phyloP scores from a whole-genome alignment of 2,888 invertebrate genomes.

The Hydrotaea cyrtoneurina region DNA sequence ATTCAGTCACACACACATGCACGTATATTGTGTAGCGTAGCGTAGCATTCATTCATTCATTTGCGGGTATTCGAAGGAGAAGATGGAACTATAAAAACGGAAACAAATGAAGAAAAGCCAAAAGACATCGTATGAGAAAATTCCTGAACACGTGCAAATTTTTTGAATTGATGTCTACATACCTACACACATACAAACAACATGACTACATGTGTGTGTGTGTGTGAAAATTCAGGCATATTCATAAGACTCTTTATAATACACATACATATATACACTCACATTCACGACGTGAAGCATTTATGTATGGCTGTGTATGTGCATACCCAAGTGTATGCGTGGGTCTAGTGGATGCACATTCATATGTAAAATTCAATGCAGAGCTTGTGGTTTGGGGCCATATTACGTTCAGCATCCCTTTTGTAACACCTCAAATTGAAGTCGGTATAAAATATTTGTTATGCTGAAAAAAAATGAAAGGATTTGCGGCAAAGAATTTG shows the following conservation, averaged over 20 bases:
- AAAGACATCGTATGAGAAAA: constrained; percentile 4
- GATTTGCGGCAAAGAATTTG: no score
- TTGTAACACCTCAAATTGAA: no score
- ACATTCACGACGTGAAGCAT: no score
- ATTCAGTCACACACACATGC: constrained; percentile 14
- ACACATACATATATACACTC: not conserved
- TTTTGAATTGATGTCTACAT: constrained; percentile 33
- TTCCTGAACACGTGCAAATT: constrained; percentile 45
- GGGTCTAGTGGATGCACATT: no score
- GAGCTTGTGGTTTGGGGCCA: no score
- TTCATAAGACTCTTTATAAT: not conserved
- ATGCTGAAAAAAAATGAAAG: no score
- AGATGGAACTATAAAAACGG: not conserved
- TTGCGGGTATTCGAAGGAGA: not conserved
- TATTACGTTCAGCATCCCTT: no score
- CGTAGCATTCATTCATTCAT: not conserved
- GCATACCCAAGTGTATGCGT: no score
- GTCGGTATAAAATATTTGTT: no score
- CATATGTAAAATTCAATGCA: no score
- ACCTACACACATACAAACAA: not conserved
- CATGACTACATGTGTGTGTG: not conserved
- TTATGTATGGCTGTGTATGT: no score
- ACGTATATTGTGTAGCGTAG: no score
- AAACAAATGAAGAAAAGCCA: constrained; percentile 9
- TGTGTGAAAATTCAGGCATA: not conserved